Evolutionary conservation across 2,797 vertebrate species (phyloP).

Genomic region (Neopelma chrysocephalum): DNA sequence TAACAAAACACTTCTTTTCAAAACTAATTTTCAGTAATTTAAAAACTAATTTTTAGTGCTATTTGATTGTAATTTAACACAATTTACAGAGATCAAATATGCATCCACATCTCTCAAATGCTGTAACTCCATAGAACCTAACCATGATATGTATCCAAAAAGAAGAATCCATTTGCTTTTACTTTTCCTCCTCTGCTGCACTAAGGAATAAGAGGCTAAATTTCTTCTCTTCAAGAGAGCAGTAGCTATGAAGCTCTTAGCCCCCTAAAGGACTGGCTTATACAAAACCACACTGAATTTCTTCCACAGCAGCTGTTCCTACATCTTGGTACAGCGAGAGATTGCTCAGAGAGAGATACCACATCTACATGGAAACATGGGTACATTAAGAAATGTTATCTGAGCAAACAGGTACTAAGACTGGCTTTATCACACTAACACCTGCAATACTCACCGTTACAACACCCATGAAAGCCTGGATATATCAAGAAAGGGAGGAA

Average conservation of each 20-base stretch:
- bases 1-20: background rate
- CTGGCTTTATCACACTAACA: background rate
- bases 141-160: background rate
- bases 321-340: background rate
- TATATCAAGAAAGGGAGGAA: background rate
- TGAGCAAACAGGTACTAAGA: background rate
- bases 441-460: background rate
- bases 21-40: background rate
- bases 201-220: background rate
- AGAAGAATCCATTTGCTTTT: background rate
- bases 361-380: rapidly evolving
- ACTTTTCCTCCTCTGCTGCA: background rate
- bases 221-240: background rate
- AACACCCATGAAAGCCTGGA: background rate
- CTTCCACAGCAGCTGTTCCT: background rate
- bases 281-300: background rate
- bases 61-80: background rate
- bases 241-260: background rate
- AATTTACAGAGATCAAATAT: background rate
- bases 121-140: background rate
- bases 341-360: background rate
- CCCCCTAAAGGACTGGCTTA: background rate
- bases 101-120: background rate
- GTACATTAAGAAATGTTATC: background rate
- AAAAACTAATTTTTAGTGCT: background rate